Percentiles rank a stretch among this genome's conserved stretches.
Conservation (phyloP, 2,888 invertebrate species). For the Geotrupes spiniger region DNA sequence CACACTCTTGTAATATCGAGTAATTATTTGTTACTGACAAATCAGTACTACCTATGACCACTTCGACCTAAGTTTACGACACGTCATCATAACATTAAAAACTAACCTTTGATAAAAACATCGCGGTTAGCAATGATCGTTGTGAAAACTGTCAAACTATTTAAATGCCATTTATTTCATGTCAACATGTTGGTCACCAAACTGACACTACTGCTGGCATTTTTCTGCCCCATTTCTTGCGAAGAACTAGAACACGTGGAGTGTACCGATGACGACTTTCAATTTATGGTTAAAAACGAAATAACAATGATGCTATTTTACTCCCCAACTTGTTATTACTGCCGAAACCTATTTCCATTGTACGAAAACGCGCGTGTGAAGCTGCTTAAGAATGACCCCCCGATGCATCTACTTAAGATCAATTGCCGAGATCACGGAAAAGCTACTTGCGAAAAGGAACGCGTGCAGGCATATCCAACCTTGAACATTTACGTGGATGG, state of each 20-base stretch:
- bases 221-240: neutral
- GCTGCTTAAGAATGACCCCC: conserved; percentile 8
- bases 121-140: too few species aligned
- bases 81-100: too few species aligned
- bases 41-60: too few species aligned
- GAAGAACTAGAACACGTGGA: conserved; percentile 3
- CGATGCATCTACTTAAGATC: conserved; percentile 61
- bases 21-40: too few species aligned
- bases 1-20: too few species aligned
- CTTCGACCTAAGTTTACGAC: too few species aligned
- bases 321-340: conserved; percentile 15
- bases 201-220: neutral
- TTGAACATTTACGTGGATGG: conserved; percentile 83
- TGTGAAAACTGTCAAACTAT: too few species aligned
- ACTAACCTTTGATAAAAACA: too few species aligned
- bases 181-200: too few species aligned
- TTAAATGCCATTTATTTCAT: too few species aligned
- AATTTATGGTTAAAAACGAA: conserved; percentile 6
- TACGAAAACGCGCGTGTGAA: conserved; percentile 7
- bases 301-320: conserved; percentile 15
- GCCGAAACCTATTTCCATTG: conserved; percentile 8
- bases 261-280: conserved; percentile 6
- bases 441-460: conserved; percentile 76
- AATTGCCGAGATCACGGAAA: conserved; percentile 88
- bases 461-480: conserved; percentile 90